These are phyloP conservation scores for Astyanax mexicanus DNA, from an alignment of 2,797 vertebrate genomes.

Conservation along the genomic window DNA sequence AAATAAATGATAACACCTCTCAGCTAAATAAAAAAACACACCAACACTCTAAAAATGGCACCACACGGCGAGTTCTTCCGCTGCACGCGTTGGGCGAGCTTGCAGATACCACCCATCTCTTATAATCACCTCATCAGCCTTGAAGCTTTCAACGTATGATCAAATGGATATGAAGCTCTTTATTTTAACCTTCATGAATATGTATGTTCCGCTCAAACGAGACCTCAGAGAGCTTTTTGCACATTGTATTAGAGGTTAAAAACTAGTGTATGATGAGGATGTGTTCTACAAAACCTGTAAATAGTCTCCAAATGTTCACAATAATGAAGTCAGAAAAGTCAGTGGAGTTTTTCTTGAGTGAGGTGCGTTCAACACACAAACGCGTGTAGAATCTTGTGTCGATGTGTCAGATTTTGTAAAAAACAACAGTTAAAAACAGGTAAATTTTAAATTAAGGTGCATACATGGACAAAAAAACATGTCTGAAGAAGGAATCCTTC, in stretches of 20 bases:
- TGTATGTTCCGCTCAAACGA: background rate
- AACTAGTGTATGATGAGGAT: conserved; percentile 3
- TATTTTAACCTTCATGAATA: conserved; percentile 7
- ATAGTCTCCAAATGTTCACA: conserved; percentile 34
- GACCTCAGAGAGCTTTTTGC: conserved; percentile 9
- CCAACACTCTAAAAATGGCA: background rate
- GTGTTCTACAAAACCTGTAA: conserved; percentile 27
- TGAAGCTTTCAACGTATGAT: no score
- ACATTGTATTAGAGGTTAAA: conserved; percentile 12
- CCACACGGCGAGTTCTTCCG: background rate
- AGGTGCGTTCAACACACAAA: background rate
- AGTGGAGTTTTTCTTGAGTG: background rate
- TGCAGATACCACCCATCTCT: background rate
- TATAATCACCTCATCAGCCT: no score
- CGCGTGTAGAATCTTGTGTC: background rate
- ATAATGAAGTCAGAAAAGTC: background rate
- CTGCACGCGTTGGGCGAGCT: background rate
- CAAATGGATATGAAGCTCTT: background rate
- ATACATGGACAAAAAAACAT: no score
- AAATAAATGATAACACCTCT: background rate
- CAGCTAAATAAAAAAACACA: background rate
- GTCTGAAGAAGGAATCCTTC: no score
- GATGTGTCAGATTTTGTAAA: background rate
- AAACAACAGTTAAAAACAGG: background rate
- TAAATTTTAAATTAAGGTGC: no score